Base-by-base conservation (phyloP, 2,113 vertebrate species). In the Seriola rivoliana region DNA sequence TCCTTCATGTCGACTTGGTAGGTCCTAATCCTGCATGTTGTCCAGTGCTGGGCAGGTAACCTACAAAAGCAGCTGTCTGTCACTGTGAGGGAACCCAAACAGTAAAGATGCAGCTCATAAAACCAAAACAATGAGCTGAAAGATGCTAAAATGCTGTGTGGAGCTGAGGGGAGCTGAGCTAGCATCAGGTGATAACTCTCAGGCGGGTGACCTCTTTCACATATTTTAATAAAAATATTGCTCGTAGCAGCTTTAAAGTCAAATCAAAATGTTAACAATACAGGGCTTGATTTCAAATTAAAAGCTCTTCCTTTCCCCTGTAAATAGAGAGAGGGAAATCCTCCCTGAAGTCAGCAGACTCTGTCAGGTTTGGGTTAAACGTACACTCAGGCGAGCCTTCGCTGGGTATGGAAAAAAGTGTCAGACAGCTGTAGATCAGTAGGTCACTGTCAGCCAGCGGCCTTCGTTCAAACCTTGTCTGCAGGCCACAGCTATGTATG, bases 341-440 rank as follows among this genome's bases (percentile, higher is more conserved):
- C 79, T 62, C 54, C 54, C 58, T 57, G 38, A 50, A 29, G 40
- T 40, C 21, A 1, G 2, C 17, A 52, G 19, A 52, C 50, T 21
- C 8, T 11, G 42, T 69, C 50, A 69, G 66, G 52, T 80, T 17
- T 14, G 12, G 57, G 42, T 63, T 58, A 63, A 55, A 71, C 3
- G 40, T 55, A n/a, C 38, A 48, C n/a, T 23, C 2, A 0, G 14
- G 17, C 5, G n/a, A 32, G 54, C 44, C 32, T 14, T 57, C 34
- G 1, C 1, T 3, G 13, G n/a, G 40, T 6, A 10, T 71, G 66
- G 40, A 66, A 12, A 42, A n/a, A 59, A 40, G 55, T 2, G 75
- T 40, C 71, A 62, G 89, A 50, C 84, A 82, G 68, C 78, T 78
- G 80, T 64, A 65, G 82, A 77, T 87, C 82, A 78, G 75, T 40